These are phyloP conservation scores for Triplophysa rosa DNA, from an alignment of 2,113 vertebrate genomes.

Conservation along the genomic window DNA sequence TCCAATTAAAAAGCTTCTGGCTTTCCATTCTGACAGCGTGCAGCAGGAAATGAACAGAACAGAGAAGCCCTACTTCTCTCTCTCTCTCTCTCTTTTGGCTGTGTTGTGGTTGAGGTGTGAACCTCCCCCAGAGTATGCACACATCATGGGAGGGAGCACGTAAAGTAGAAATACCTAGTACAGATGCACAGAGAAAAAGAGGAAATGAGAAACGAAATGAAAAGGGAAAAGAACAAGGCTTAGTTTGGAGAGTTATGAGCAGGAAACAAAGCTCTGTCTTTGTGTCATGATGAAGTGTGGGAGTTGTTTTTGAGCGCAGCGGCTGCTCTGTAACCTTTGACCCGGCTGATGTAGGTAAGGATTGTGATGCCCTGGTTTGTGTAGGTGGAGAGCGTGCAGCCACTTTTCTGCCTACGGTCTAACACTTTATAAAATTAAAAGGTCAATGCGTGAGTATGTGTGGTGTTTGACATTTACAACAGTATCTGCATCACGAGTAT, in stretches of 20 bases:
- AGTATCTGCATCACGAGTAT: background rate
- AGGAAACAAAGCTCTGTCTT: background rate
- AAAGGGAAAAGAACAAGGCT: background rate
- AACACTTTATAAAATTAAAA: background rate
- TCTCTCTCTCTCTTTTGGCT: conserved; percentile 30
- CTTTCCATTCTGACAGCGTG: conserved; percentile 62
- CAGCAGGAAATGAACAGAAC: conserved; percentile 58
- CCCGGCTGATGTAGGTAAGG: conserved; percentile 9
- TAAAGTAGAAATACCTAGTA: background rate
- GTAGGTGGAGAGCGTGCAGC: conserved; percentile 9
- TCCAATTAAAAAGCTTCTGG: conserved; percentile 63
- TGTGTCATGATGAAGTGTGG: background rate
- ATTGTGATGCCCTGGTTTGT: conserved; percentile 8
- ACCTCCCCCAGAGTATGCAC: conserved; percentile 48
- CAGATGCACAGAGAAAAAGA: conserved; percentile 2
- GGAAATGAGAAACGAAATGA: conserved; percentile 8
- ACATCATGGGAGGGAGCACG: background rate
- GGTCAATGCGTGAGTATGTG: conserved; percentile 13
- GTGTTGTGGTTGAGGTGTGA: conserved; percentile 67
- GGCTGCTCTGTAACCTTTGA: conserved; percentile 18
- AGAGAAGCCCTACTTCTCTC: conserved; percentile 51
- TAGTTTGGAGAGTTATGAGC: background rate
- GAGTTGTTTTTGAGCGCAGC: background rate
- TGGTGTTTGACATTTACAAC: conserved; percentile 8
- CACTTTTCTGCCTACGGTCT: background rate